Percentiles rank a stretch among this genome's conserved stretches.
Evolutionary conservation across 1,140 invertebrate genomes (phyloP).

Genomic region (Vanessa tameamea): DNA sequence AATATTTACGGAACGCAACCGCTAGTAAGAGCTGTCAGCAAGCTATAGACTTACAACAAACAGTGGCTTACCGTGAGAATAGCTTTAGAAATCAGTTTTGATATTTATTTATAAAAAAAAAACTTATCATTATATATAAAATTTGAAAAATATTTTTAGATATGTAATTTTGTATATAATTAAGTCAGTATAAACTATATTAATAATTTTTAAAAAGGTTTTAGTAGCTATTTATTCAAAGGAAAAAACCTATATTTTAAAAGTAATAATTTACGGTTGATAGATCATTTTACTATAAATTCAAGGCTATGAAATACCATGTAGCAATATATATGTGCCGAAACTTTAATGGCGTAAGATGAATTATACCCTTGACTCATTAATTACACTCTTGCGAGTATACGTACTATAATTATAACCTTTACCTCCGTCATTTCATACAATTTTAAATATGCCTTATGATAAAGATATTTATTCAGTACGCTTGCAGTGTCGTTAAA

Average conservation of each 20-base stretch:
- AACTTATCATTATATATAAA: too few species aligned
- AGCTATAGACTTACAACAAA: constrained; percentile 15
- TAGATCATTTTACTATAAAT: constrained; percentile 1
- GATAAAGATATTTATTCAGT: constrained; percentile 22
- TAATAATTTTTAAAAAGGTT: too few species aligned
- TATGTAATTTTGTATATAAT: too few species aligned
- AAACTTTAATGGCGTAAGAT: constrained; percentile 23
- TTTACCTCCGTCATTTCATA: neutral
- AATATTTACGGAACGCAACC: constrained; percentile 24
- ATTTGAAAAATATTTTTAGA: too few species aligned
- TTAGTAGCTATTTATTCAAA: too few species aligned
- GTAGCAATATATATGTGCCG: constrained; percentile 10
- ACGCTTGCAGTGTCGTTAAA: constrained; percentile 10
- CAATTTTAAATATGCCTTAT: constrained; percentile 12
- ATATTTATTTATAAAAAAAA: neutral
- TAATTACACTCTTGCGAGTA: constrained; percentile 17
- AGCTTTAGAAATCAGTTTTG: neutral
- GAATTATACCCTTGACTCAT: constrained; percentile 7
- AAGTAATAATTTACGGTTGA: neutral
- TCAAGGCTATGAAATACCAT: constrained; percentile 6
- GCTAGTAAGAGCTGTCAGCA: constrained; percentile 2
- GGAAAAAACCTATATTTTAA: too few species aligned
- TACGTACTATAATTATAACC: constrained; percentile 14
- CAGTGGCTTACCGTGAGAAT: constrained; percentile 26
- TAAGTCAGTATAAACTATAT: too few species aligned